Evolutionary conservation across 1,140 invertebrate genomes (phyloP).

Genomic region (Heliconius congener): DNA sequence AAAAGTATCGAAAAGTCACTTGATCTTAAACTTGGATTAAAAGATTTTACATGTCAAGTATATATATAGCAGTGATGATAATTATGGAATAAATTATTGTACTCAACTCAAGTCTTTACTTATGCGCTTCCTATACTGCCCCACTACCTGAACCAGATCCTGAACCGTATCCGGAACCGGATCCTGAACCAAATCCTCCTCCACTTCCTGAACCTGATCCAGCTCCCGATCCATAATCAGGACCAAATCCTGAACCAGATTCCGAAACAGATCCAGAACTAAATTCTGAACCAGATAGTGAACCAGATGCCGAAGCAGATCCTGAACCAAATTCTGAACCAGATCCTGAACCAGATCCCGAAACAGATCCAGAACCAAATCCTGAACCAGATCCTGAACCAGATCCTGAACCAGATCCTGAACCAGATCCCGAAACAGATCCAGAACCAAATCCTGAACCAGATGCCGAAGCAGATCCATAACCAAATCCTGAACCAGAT

Average conservation of each 20-base stretch:
- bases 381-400: background rate
- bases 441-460: background rate
- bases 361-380: no score
- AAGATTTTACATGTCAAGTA: no score
- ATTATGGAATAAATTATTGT: background rate
- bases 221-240: background rate
- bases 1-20: no score
- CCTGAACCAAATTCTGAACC: background rate
- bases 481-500: background rate
- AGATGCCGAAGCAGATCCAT: no score
- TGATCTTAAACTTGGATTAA: no score
- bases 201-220: background rate
- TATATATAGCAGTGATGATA: background rate
- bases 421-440: background rate
- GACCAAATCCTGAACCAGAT: background rate
- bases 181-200: background rate
- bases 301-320: background rate
- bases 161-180: background rate
- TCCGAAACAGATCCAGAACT: no score
- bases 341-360: background rate
- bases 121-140: background rate
- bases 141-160: background rate
- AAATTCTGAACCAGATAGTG: background rate
- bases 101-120: background rate
- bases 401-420: background rate